Base-by-base conservation (phyloP, 2,888 invertebrate species). In the Ennomos quercinarius region DNA sequence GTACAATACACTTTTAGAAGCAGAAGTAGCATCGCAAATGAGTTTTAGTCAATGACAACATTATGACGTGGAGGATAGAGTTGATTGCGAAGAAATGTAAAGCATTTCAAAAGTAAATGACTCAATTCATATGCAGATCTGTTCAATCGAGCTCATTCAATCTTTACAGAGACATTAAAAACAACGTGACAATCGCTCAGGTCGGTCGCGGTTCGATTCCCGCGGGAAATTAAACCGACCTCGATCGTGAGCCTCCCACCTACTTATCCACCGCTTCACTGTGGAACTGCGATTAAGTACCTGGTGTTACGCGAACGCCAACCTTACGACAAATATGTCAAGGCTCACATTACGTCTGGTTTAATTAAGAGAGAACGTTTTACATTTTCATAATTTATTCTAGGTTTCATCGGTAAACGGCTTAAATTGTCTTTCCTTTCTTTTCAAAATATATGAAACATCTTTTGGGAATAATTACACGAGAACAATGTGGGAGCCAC, bases 141-240 rank as follows among this genome's bases (percentile, higher is more conserved):
- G 40, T 12, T 38, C 57, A 58, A 55, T 61, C 55, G 60, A 64
- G 48, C 63, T 64, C 66, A 70, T 76, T 74, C 71, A 71, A 56
- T 61, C 56, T 56, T 55, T 5, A 68, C 70, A 56, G 66, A 56
- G 57, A 66, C 66, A 73, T 76, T 73, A 73, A 73, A 74, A 78
- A 70, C 69, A 73, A 73, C 73, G 72, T 67, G 71, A 61, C 68
- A 65, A 56, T 59, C 62, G 65, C 63, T 66, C 64, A 60, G 59
- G 54, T 52, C 63, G 61, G 65, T 68, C 68, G 75, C 72, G 66
- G 68, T 69, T 68, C 66, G 49, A 57, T 49, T 70, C 80, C 72
- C 73, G 68, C 57, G 79, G 79, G 79, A 80, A 80, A 80, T 80
- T 77, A 80, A 69, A 71, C 66, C 68, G 53, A 62, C 69, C 57